phyloP scores from a whole-genome alignment of 30 jellyfish, hydroid and myxozoan species.

The Aurelia coerulea region DNA sequence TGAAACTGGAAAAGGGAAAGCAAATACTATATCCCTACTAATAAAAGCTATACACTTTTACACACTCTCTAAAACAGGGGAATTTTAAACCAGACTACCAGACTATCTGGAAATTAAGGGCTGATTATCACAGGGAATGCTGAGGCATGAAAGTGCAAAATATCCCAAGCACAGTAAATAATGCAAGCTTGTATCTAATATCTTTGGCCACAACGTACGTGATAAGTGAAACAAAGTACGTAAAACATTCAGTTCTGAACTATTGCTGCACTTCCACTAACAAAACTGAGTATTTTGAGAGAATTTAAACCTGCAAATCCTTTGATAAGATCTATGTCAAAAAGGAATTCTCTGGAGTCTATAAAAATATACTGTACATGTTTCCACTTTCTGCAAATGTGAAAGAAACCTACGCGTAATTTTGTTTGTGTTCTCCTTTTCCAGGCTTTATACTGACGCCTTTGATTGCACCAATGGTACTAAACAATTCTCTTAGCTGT shows the following conservation, averaged over 20 bases:
- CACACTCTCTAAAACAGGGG: too few species aligned
- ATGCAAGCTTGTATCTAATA: background rate
- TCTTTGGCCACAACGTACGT: background rate
- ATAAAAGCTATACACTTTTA: background rate
- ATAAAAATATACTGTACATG: too few species aligned
- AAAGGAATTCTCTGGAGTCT: too few species aligned
- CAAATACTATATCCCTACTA: background rate
- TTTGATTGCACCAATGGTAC: constrained; percentile 37
- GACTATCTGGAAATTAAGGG: too few species aligned
- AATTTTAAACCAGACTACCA: too few species aligned
- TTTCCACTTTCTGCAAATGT: too few species aligned
- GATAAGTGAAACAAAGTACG: background rate
- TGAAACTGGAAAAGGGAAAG: constrained; percentile 26
- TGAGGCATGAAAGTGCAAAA: too few species aligned
- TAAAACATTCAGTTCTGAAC: background rate
- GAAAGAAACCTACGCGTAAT: constrained; percentile 46
- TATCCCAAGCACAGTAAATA: background rate
- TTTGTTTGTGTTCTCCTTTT: constrained; percentile 57
- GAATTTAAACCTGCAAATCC: too few species aligned
- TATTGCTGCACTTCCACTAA: background rate
- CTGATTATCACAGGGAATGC: too few species aligned
- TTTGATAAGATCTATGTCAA: too few species aligned
- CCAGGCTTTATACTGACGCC: constrained; percentile 25
- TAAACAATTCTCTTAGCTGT: constrained; percentile 25
- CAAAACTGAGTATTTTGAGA: background rate